These are phyloP conservation scores for Troglohyphantes excavatus DNA, from an alignment of 2,888 invertebrate species.

Conservation along the genomic window DNA sequence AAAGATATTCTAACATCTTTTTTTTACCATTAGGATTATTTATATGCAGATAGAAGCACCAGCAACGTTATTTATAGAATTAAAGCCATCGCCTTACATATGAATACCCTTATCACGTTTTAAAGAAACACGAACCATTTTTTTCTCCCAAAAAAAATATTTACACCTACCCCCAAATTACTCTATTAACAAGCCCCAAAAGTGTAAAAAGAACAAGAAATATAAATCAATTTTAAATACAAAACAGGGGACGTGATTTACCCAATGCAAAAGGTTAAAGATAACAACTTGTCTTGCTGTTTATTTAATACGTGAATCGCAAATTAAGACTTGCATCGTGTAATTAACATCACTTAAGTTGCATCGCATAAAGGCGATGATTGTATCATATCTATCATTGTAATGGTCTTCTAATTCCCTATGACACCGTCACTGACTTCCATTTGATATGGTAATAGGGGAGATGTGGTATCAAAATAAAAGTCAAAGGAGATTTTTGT, in stretches of 20 bases:
- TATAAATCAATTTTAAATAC: neutral
- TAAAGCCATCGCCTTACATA: too few species aligned
- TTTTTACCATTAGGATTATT: too few species aligned
- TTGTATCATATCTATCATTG: neutral
- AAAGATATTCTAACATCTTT: too few species aligned
- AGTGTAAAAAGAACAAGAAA: too few species aligned
- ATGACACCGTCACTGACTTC: neutral
- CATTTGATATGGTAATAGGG: neutral
- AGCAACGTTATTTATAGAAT: too few species aligned
- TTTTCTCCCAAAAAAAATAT: too few species aligned
- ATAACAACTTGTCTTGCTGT: neutral
- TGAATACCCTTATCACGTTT: too few species aligned
- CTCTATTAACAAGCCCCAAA: too few species aligned
- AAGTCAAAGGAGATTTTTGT: neutral
- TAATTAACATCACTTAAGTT: constrained; percentile 4
- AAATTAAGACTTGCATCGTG: constrained; percentile 3
- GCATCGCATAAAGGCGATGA: neutral
- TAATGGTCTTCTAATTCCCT: neutral
- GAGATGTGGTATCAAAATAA: neutral
- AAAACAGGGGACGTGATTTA: neutral
- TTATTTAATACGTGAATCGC: constrained; percentile 1
- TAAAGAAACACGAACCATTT: too few species aligned
- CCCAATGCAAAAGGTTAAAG: neutral
- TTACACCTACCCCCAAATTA: too few species aligned
- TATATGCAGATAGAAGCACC: too few species aligned